A percentile compares a stretch with the other conserved stretches of the same genome.
These are phyloP conservation scores for Thecophora atra DNA, from an alignment of 2,888 invertebrate genomes.

Conservation along the genomic window DNA sequence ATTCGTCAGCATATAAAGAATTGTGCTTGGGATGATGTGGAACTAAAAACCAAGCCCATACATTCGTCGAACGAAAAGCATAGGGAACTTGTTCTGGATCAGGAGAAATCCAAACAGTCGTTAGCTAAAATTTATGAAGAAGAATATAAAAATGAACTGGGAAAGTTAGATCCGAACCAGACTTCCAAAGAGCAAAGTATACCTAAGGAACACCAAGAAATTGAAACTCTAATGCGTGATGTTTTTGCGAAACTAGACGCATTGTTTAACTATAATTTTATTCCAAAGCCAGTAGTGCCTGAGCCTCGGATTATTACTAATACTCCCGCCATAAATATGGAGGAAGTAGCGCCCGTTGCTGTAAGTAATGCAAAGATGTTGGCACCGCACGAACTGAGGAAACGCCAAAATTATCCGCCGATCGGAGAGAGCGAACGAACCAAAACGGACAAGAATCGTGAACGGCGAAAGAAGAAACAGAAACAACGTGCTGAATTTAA, in stretches of 20 bases:
- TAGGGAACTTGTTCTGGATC: conserved; percentile 87
- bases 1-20: conserved; percentile 93
- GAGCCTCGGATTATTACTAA: conserved; percentile 92
- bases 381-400: conserved; percentile 91
- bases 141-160: conserved; percentile 78
- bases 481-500: conserved; percentile 72
- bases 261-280: conserved; percentile 92
- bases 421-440: conserved; percentile 83
- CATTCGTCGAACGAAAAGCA: conserved; percentile 86
- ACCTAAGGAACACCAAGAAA: conserved; percentile 81
- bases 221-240: conserved; percentile 76
- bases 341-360: conserved; percentile 94
- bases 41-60: conserved; percentile 83
- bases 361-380: conserved; percentile 84
- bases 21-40: conserved; percentile 93
- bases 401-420: conserved; percentile 68
- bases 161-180: conserved; percentile 62
- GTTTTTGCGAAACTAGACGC: conserved; percentile 91
- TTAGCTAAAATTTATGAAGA: conserved; percentile 94
- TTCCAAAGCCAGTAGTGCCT: conserved; percentile 84
- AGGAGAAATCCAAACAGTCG: conserved; percentile 93
- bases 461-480: conserved; percentile 85
- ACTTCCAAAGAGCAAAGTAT: conserved; percentile 69
- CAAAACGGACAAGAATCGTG: conserved; percentile 87
- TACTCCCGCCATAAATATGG: conserved; percentile 89